Evolutionary conservation across 2,888 invertebrate species (phyloP).

Genomic region (Pseudococcus jackbeardsleyi): DNA sequence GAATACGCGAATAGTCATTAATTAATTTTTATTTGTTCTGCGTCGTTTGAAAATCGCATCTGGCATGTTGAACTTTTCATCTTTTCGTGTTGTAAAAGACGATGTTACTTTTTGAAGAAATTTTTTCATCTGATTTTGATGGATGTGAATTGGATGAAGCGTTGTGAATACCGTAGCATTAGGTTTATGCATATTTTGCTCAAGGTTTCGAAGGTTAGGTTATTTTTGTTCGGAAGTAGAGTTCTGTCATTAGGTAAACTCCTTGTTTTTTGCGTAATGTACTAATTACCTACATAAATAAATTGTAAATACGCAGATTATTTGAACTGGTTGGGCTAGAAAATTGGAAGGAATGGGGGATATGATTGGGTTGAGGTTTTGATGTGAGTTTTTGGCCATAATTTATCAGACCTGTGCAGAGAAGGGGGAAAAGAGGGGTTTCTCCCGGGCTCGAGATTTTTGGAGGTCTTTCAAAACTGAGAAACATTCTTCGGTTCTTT

Average conservation of each 20-base stretch:
- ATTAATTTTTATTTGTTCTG: neutral
- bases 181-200: neutral
- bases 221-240: slow-evolving; percentile 4
- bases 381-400: neutral
- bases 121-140: neutral
- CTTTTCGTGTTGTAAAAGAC: neutral
- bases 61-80: neutral
- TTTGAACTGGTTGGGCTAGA: neutral
- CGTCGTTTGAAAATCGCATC: neutral
- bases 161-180: neutral
- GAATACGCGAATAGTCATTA: neutral
- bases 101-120: neutral
- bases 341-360: neutral
- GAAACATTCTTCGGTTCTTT: too few species aligned
- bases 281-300: slow-evolving; percentile 6
- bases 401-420: too few species aligned
- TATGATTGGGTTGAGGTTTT: neutral
- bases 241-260: slow-evolving; percentile 7
- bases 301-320: neutral
- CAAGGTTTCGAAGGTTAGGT: slow-evolving; percentile 43
- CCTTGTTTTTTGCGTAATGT: slow-evolving; percentile 9
- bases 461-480: too few species aligned
- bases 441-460: too few species aligned
- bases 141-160: neutral
- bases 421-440: too few species aligned